Base-by-base conservation (phyloP, 2,797 vertebrate genomes). In the Pristis pectinata region DNA sequence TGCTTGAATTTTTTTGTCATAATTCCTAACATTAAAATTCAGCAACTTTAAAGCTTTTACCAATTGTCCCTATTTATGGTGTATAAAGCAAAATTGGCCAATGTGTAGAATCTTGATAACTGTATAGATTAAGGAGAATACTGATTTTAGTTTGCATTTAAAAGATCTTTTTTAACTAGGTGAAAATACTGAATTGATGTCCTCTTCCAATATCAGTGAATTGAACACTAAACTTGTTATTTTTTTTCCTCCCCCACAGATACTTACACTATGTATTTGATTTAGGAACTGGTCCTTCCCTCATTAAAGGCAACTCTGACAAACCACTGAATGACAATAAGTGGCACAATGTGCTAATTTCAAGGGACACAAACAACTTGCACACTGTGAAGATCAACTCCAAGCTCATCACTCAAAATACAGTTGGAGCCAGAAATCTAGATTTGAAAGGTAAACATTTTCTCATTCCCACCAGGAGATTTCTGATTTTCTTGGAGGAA, bases 321-420 rank as follows among this genome's bases (percentile, higher is more conserved):
- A 99, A 99, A 95, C 98, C 98, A 64, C 97, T 99, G 95, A 99
- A 99, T n/a, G 99, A 99, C 97, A 99, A 99, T 97, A 98, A 99
- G 95, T 99, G 99, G 99, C 99, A 99, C 96, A 99, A 98, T 11
- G 98, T 99, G 94, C 98, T 99, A 96, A 99, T 99, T 96, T 99
- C 99, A 74, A 97, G 98, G 96, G 99, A 99, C 96, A 98, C 98
- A 95, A 99, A 98, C 97, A 99, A 99, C 95, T 98, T 99, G 49
- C 99, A 99, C 96, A 99, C 98, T 1, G 98, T 99, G 95, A 99
- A 99, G 97, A 99, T 99, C 5, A 98, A 99, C 96, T 99, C 98
- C 27, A 99, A 99, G 97, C 97, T 98, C 96, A 99, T 98, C 56
- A 99, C 98, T 0, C 99, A 99, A 96, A 99, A 98, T 95, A 99